Base-by-base conservation (phyloP, 2,113 vertebrate species). In the Channa maculata region DNA sequence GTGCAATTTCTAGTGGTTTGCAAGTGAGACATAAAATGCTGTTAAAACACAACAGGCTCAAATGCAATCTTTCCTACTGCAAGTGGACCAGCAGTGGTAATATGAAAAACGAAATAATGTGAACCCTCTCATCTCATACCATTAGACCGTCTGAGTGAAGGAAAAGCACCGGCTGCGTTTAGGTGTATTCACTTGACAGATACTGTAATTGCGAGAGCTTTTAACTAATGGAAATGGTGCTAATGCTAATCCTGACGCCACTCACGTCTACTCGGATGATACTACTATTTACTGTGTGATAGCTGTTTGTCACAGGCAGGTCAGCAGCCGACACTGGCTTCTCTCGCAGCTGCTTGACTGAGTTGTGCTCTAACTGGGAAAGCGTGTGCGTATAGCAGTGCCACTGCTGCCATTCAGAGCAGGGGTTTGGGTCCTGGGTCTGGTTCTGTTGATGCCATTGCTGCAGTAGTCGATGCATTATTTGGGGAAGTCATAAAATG, bases 321-420 rank as follows among this genome's bases (percentile, higher is more conserved):
- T 59, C 55, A 15, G 55, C 4, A 9, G 61, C 41, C 5, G 49
- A 9, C 53, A 24, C 15, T 13, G 65, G 55, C 65, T 51, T 46
- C 70, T 53, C 39, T 6, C 33, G 45, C 75, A 59, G 73, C 62
- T 80, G 55, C 53, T 33, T 8, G 11, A 58, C 41, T 68, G 64
- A 41, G 44, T 38, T 55, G 51, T 53, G 68, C 44, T 66, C 67
- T 77, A 78, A 85, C 80, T 90, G 75, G 69, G 65, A 80, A 78
- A 41, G 36, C 13, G 10, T 53, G 75, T 38, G 14, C 34, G 13
- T 33, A 53, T 49, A 14, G 55, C 4, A 50, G 54, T 5, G 8
- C 8, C 24, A 9, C 52, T 7, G 2, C 61, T 46, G 12, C 51
- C 13, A 24, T 24, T 24, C 24, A 24, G 24, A 24, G n/a, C 39